A percentile compares a stretch with the other conserved stretches of the same genome.
phyloP scores from a whole-genome alignment of 2,797 vertebrate species.

The Sitta carolinensis region DNA sequence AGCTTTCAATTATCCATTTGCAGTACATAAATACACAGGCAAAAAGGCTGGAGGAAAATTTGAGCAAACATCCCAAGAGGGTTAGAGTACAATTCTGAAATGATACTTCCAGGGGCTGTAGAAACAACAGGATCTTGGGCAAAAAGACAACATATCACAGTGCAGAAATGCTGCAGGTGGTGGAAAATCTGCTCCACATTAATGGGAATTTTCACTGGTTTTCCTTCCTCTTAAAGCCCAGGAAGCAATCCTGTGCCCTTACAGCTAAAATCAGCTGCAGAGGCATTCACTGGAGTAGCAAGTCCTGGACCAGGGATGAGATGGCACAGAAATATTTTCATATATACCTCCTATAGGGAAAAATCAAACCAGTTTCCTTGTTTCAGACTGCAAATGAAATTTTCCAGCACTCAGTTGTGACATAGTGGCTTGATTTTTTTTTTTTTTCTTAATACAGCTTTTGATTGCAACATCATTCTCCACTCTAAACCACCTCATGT shows the following conservation, averaged over 20 bases:
- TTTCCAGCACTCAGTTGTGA: background rate
- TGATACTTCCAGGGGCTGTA: rapidly evolving
- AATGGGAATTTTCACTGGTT: background rate
- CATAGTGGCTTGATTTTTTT: background rate
- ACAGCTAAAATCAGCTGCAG: background rate
- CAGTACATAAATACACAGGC: background rate
- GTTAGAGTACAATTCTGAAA: background rate
- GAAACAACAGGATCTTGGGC: background rate
- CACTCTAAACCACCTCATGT: background rate
- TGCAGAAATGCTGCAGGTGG: background rate
- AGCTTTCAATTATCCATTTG: background rate
- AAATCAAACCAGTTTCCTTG: background rate
- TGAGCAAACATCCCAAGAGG: background rate
- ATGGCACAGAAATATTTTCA: background rate
- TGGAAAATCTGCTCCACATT: background rate
- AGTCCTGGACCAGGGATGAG: background rate
- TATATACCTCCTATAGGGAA: background rate
- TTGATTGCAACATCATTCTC: background rate
- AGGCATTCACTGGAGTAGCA: background rate
- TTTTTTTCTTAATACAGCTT: background rate
- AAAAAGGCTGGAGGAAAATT: background rate
- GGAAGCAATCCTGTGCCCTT: background rate
- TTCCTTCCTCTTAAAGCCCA: background rate
- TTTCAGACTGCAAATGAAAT: background rate
- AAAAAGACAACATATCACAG: background rate